phyloP scores from a whole-genome alignment of 2,888 invertebrate species.

The Charanyca ferruginea region DNA sequence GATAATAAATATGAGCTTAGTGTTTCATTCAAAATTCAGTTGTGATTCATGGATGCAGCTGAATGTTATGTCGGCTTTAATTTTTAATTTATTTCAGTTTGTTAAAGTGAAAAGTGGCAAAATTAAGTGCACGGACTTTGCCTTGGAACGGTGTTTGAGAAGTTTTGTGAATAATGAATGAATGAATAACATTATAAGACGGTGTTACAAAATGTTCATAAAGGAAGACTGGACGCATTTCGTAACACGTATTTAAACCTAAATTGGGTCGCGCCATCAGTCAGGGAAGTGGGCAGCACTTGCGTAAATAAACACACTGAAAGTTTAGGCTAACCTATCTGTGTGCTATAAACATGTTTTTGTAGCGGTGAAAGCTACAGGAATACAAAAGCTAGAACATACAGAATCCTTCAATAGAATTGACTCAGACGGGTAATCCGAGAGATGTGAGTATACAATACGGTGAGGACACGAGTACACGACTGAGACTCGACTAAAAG shows the following conservation, averaged over 20 bases:
- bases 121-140: constrained; percentile 54
- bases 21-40: constrained; percentile 62
- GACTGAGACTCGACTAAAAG: constrained; percentile 59
- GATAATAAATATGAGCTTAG: constrained; percentile 70
- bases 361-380: constrained; percentile 17
- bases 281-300: constrained; percentile 23
- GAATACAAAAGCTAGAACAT: constrained; percentile 43
- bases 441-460: constrained; percentile 62
- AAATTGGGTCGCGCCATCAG: constrained; percentile 46
- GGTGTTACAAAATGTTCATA: constrained; percentile 42
- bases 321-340: constrained; percentile 36
- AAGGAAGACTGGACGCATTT: constrained; percentile 22
- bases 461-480: constrained; percentile 51
- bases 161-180: constrained; percentile 59
- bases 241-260: constrained; percentile 20
- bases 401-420: constrained; percentile 52
- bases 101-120: constrained; percentile 54
- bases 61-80: constrained; percentile 47
- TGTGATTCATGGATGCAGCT: constrained; percentile 48
- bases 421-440: constrained; percentile 63
- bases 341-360: constrained; percentile 34
- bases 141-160: constrained; percentile 46
- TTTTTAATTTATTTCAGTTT: constrained; percentile 61
- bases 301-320: constrained; percentile 17
- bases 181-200: constrained; percentile 51